A percentile compares a stretch with the other conserved stretches of the same genome.
Evolutionary conservation across 2,113 vertebrate genomes (phyloP).

Genomic region (Megaceryle torquata): DNA sequence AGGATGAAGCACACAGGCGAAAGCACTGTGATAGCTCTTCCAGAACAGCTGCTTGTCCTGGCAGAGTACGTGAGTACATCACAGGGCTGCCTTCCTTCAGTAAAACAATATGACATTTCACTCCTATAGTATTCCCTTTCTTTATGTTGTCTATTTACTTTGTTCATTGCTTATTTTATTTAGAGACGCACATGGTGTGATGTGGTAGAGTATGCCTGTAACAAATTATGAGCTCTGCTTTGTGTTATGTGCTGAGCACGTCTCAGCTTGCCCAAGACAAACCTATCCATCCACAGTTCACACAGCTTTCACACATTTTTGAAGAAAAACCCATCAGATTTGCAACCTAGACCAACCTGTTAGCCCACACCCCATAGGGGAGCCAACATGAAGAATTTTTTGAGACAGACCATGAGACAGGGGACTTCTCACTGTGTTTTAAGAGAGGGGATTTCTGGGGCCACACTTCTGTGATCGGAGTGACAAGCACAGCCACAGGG

Average conservation of each 20-base stretch:
- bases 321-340: background rate
- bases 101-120: background rate
- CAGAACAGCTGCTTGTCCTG: background rate
- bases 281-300: background rate
- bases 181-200: background rate
- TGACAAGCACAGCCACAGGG: background rate
- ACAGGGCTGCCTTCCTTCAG: background rate
- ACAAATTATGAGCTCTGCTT: rapidly evolving
- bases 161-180: background rate
- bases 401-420: background rate
- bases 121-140: background rate
- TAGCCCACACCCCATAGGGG: background rate
- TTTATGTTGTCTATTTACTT: background rate
- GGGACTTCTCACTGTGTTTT: background rate
- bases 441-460: background rate
- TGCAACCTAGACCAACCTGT: background rate
- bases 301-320: background rate
- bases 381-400: background rate
- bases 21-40: background rate
- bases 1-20: background rate
- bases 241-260: background rate
- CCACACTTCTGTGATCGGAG: background rate
- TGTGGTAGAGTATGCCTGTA: background rate
- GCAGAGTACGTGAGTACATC: background rate
- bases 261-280: background rate